A percentile compares a stretch with the other conserved stretches of the same genome.
Evolutionary conservation across 92 coral and sea anemone genomes (phyloP).

Genomic region (Umimayanthus kanabou): DNA sequence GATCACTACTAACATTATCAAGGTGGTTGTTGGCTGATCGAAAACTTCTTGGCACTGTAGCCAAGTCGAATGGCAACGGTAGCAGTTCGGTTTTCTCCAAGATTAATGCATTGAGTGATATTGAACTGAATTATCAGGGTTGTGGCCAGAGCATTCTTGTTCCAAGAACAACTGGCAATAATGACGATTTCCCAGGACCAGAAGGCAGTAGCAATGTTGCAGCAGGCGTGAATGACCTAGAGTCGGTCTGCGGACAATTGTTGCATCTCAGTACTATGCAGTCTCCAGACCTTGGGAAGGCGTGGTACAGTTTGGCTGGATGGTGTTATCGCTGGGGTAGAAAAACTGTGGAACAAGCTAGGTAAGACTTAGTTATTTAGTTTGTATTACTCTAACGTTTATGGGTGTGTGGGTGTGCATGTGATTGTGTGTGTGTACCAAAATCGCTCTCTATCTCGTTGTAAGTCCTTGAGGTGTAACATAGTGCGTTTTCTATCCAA

Average conservation of each 20-base stretch:
- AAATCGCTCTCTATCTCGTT: not conserved
- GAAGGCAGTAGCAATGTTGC: conserved; percentile 70
- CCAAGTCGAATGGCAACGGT: conserved; percentile 70
- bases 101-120: conserved; percentile 74
- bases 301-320: conserved; percentile 93
- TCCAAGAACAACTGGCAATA: conserved; percentile 48
- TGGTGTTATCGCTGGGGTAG: conserved; percentile 99
- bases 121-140: conserved; percentile 68
- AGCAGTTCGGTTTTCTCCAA: conserved; percentile 66
- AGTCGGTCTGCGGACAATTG: conserved; percentile 89
- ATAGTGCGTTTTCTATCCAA: not conserved
- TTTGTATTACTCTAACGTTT: too few relatives aligned
- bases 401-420: not conserved
- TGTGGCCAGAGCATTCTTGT: conserved; percentile 73
- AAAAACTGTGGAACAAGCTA: conserved; percentile 96
- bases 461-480: not conserved
- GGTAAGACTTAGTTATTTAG: conserved; percentile 47
- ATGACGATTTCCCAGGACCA: conserved; percentile 55
- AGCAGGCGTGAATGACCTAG: conserved; percentile 80
- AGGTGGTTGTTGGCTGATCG: conserved; percentile 90
- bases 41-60: conserved; percentile 73
- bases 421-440: not conserved
- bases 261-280: conserved; percentile 86
- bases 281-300: conserved; percentile 88
- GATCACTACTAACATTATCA: conserved; percentile 79